Evolutionary conservation across 2,113 vertebrate genomes (phyloP), one percentile per base, ranked within the genome.

Genomic region (Oostethus manadensis): DNA sequence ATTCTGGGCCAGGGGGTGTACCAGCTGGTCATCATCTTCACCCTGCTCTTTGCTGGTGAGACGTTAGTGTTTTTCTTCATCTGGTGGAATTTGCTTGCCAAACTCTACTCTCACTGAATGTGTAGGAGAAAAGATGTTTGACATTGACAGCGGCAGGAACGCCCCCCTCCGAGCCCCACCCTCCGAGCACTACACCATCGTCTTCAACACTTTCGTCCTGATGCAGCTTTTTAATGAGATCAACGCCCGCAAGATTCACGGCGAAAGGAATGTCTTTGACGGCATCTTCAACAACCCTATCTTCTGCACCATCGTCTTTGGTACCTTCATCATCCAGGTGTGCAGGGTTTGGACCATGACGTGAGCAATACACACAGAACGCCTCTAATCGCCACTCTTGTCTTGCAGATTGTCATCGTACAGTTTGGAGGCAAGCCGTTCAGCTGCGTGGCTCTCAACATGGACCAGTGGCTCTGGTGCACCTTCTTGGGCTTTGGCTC

Each of bases 221-320:
- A 98, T 99, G 97, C 97, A 99, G 87, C 93, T 99, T 46, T 99
- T 99, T 84, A 99, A 99, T 51, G 97, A 99, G 86, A 97, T 99
- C 73, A 99, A 99, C 46, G 97, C 97, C 42, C 91, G 97, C 44
- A 99, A 99, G 88, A 99, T 99, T 85, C 97, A 99, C 3, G 97
- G 97, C 4, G 97, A 99, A 86, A 92, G 97, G 75, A 99, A 99
- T 16, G 97, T 99, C 62, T 99, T 99, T 70, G 94, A 99, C 58
- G 96, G 96, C 72, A 97, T 99, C 88, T 98, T 98, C 88, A 98
- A 97, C 88, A 99, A 99, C 59, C 77, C 84, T 21, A 98, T 99
- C 89, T 99, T 99, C 92, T 99, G 97, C 81, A 90, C 87, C 60
- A 99, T 99, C 72, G 97, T 99, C 70, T 86, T 99, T 71, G 94